phyloP scores from a whole-genome alignment of 2,888 invertebrate genomes.

The Gymnoscelis rufifasciata region DNA sequence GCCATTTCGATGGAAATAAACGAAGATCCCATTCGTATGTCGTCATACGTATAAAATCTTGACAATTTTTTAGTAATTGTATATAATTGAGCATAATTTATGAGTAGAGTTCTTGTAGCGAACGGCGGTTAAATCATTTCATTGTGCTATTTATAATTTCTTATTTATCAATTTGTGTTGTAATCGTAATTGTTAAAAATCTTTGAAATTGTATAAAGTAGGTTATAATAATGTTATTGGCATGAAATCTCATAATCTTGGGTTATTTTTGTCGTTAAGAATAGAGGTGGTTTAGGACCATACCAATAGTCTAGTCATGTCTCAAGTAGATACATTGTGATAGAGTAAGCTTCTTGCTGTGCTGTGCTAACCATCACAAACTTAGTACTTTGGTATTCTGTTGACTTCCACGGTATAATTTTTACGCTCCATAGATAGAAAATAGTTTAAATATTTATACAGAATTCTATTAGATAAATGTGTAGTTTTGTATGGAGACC shows the following conservation, averaged over 20 bases:
- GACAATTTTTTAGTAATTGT: constrained; percentile 64
- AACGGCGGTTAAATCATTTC: constrained; percentile 52
- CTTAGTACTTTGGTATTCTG: constrained; percentile 47
- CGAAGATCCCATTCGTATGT: constrained; percentile 51
- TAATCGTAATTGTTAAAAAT: constrained; percentile 30
- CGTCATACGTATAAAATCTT: constrained; percentile 64
- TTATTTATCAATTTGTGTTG: constrained; percentile 39
- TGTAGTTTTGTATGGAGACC: constrained; percentile 60
- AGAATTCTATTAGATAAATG: constrained; percentile 54
- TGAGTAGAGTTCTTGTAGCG: constrained; percentile 55
- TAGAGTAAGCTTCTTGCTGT: constrained; percentile 50
- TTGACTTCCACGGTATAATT: constrained; percentile 32
- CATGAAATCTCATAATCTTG: constrained; percentile 28
- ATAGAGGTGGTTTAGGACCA: constrained; percentile 41
- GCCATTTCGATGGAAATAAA: constrained; percentile 42
- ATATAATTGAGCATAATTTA: constrained; percentile 56
- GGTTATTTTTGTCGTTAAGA: constrained; percentile 30
- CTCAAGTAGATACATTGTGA: constrained; percentile 56
- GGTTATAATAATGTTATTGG: constrained; percentile 49
- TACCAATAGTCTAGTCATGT: constrained; percentile 67
- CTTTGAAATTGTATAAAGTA: constrained; percentile 73
- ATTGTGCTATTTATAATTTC: constrained; percentile 45
- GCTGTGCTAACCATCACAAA: constrained; percentile 56
- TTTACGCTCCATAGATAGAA: constrained; percentile 40
- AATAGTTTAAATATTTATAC: constrained; percentile 25